phyloP scores from a whole-genome alignment of 2,797 vertebrate genomes.

The Zonotrichia albicollis region DNA sequence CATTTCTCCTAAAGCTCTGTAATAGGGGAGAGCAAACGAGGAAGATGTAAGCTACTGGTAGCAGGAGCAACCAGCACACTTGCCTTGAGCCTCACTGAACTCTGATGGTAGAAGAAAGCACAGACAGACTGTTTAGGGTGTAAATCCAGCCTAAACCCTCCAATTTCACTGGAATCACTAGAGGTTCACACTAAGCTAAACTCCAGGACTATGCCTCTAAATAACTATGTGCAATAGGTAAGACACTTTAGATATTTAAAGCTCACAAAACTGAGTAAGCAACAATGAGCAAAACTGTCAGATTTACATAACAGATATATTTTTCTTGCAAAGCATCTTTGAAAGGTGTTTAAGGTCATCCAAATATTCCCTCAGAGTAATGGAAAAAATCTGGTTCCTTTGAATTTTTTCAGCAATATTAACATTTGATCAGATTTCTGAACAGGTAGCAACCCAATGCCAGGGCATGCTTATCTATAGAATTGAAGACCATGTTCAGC shows the following conservation, averaged over 20 bases:
- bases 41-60: not conserved
- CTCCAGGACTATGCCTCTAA: not conserved
- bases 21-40: not conserved
- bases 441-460: not conserved
- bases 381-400: not conserved
- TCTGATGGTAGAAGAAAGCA: not conserved
- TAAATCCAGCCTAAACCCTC: not conserved
- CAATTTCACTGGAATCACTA: not conserved
- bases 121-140: not conserved
- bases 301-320: not conserved
- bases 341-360: not conserved
- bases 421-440: not conserved
- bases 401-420: not conserved
- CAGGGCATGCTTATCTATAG: not conserved
- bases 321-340: not conserved
- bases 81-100: not conserved
- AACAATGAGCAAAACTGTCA: not conserved
- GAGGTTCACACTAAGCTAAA: not conserved
- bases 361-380: not conserved
- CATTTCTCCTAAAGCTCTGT: not conserved
- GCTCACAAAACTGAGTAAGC: not conserved
- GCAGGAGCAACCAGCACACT: not conserved
- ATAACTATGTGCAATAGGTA: not conserved
- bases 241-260: not conserved
- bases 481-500: not conserved